Base-by-base conservation (phyloP, 2,888 invertebrate genomes). In the Bruchidius siliquastri region DNA sequence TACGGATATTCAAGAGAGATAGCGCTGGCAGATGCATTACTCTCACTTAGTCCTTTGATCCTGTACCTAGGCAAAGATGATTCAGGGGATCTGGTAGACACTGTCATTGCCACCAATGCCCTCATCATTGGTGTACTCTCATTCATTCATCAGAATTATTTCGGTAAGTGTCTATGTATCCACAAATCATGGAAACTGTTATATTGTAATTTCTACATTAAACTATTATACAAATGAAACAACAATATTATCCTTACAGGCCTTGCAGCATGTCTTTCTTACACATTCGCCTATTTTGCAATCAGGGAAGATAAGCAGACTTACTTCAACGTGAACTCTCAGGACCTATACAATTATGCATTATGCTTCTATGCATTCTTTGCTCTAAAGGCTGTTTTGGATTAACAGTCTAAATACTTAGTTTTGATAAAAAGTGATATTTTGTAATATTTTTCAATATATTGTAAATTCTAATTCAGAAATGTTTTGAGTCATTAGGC, bases 291-390 rank as follows among this genome's bases (percentile, higher is more conserved):
- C 73, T 82, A 85, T 78, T 86, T 84, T 79, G 71, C 81, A 70
- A 79, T 85, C 72, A 81, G 79, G 73, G 80, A 83, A 72, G 78
- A 81, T 68, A 78, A 81, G 67, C 80, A 81, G 68, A 77, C 80
- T 32, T 79, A 81, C 26, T 80, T 82, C 69, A 83, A 84, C 68
- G 80, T 85, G 76, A 85, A 86, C 70, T 78, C 82, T 74, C 80
- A 82, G 76, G 86, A 86, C 80, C 81, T 87, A 75, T 85, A 82
- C 74, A 86, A 86, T 77, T 85, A 85, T 78, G 84, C 84, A 30
- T 78, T 86, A 76, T 85, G 85, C 77, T 86, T 87, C 78, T 86
- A 84, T 79, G 75, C 83, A 71, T 83, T 80, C 76, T 87, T 86
- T 78, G 80, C 84, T 68, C 76, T 83, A 22, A 82, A 79, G 77